Evolutionary conservation across 2,888 invertebrate species (phyloP).

Genomic region (Oxyscelio sp.): DNA sequence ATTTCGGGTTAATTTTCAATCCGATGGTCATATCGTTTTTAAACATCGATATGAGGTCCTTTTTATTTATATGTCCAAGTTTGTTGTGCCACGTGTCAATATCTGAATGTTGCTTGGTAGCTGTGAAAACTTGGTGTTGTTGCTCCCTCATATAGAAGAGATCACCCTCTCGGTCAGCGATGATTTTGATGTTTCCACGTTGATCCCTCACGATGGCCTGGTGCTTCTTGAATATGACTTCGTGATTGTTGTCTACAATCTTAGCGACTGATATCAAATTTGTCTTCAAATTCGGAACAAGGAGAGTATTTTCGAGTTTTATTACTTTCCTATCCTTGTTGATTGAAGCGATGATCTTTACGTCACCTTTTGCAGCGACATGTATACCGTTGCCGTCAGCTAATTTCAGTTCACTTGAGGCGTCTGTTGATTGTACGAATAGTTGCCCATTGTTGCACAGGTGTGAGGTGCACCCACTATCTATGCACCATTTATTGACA

Average conservation of each 20-base stretch:
- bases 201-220: neutral
- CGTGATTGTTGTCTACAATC: neutral
- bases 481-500: slow-evolving; percentile 16
- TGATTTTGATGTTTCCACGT: neutral
- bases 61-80: neutral
- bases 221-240: neutral
- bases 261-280: slow-evolving; percentile 11
- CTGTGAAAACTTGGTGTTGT: neutral
- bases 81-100: neutral
- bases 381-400: slow-evolving; percentile 1
- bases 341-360: neutral
- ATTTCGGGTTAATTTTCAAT: neutral
- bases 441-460: slow-evolving; percentile 31
- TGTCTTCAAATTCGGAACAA: slow-evolving; percentile 1
- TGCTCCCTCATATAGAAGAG: slow-evolving; percentile 4
- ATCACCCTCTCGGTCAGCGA: neutral
- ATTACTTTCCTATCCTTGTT: neutral
- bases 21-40: neutral
- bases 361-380: slow-evolving; percentile 25
- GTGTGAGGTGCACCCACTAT: slow-evolving; percentile 36
- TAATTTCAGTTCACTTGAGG: slow-evolving; percentile 19
- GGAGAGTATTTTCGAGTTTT: slow-evolving; percentile 2
- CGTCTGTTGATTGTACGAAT: neutral
- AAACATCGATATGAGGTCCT: neutral
- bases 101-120: no score